Evolutionary conservation across 2,888 invertebrate species (phyloP).

Genomic region (Xestobium rufovillosum): DNA sequence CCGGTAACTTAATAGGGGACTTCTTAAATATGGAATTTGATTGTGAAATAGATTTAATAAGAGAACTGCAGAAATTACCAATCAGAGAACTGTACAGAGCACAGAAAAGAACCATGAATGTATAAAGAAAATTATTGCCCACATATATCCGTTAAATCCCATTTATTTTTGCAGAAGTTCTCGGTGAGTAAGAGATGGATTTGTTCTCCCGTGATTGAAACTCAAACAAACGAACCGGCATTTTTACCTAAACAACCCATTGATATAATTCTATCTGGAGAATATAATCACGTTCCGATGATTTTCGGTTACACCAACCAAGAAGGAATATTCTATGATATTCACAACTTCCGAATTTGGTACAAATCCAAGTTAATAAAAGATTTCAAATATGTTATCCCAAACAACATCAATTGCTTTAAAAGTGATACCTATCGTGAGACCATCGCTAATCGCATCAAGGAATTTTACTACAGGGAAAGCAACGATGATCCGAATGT

Average conservation of each 20-base stretch:
- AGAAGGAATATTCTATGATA: background rate
- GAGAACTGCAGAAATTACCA: background rate
- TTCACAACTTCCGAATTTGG: background rate
- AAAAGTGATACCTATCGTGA: background rate
- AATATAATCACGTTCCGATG: slow-evolving; percentile 1
- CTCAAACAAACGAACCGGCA: background rate
- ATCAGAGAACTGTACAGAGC: background rate
- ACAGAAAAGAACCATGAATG: background rate
- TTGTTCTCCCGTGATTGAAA: slow-evolving; percentile 1
- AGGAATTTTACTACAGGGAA: background rate
- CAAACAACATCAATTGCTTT: background rate
- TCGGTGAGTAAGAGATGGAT: background rate
- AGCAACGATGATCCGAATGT: background rate
- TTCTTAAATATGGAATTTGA: background rate
- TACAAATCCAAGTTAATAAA: background rate
- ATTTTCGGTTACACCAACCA: background rate
- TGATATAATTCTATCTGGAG: background rate
- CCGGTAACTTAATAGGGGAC: background rate
- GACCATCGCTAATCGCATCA: background rate
- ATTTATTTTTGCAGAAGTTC: too few species aligned
- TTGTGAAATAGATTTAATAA: background rate
- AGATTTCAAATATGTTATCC: background rate
- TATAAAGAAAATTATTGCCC: too few species aligned
- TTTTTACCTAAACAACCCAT: background rate
- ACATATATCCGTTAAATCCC: too few species aligned